Conservation (phyloP, 35 echinoderm and acorn worm genomes). For the Heliocidaris tuberculata region DNA sequence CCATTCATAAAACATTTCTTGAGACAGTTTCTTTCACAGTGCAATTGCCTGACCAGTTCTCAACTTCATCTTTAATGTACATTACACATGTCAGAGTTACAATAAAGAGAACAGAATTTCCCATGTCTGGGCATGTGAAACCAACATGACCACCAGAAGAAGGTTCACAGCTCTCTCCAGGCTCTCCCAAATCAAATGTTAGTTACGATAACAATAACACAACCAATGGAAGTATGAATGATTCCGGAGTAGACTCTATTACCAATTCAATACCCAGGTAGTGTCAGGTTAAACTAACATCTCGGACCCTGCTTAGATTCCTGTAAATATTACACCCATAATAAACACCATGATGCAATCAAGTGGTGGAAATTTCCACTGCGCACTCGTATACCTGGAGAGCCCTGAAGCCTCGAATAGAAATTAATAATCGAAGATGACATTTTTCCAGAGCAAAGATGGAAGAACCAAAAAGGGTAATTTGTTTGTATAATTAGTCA, state of each 20-base stretch:
- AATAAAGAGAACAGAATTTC: no score
- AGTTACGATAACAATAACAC: background rate
- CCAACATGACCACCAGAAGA: background rate
- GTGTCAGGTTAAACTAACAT: background rate
- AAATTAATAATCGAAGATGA: background rate
- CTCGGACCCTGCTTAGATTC: background rate
- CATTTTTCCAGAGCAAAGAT: background rate
- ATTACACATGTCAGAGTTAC: no score
- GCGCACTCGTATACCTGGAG: background rate
- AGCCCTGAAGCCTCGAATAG: background rate
- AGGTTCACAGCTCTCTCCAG: background rate
- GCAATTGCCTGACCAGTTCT: no score
- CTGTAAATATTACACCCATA: background rate
- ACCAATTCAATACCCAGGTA: background rate
- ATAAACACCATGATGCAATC: background rate
- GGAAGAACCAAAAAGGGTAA: background rate
- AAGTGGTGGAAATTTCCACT: background rate
- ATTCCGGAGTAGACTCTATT: background rate
- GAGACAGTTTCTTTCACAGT: no score
- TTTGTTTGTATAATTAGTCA: background rate
- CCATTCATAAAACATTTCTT: no score
- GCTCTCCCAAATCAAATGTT: background rate
- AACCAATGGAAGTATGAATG: background rate
- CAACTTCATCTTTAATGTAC: no score
- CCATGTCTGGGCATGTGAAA: no score